Evolutionary conservation across 1,140 invertebrate genomes (phyloP).

Genomic region (Stenopsyche tienmushanensis): DNA sequence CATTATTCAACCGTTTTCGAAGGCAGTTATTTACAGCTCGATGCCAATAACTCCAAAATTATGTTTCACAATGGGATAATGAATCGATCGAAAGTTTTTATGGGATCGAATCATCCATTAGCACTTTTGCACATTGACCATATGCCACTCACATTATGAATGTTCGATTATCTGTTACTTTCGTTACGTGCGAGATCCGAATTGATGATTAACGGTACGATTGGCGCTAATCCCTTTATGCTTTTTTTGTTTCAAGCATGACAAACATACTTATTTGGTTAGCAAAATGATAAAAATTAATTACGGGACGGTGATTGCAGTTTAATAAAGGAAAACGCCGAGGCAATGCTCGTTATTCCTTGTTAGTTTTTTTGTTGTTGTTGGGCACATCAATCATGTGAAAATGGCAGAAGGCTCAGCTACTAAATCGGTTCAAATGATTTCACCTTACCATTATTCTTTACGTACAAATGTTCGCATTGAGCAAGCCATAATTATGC

Average conservation of each 20-base stretch:
- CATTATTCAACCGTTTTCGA: too few species aligned
- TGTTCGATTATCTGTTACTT: not conserved
- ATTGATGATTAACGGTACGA: not conserved
- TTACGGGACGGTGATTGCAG: not conserved
- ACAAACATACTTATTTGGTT: too few species aligned
- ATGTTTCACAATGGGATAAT: conserved; percentile 9
- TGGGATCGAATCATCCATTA: not conserved
- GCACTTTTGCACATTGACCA: conserved; percentile 15
- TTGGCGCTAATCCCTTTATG: too few species aligned
- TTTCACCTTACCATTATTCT: conserved; percentile 16
- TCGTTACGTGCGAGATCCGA: not conserved
- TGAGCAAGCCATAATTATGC: conserved; percentile 9
- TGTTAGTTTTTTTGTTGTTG: not conserved
- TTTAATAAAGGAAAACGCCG: conserved; percentile 3
- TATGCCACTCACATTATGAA: conserved; percentile 13
- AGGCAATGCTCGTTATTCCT: not conserved
- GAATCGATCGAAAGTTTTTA: conserved; percentile 16
- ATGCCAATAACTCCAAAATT: conserved; percentile 3
- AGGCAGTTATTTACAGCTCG: not conserved
- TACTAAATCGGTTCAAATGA: conserved; percentile 22
- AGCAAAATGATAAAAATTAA: not conserved
- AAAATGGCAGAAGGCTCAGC: conserved; percentile 14
- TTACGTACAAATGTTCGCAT: not conserved
- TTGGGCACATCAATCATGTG: conserved; percentile 11
- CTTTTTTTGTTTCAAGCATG: too few species aligned